Evolutionary conservation across 2,797 vertebrate genomes (phyloP).

Genomic region (Manis javanica): DNA sequence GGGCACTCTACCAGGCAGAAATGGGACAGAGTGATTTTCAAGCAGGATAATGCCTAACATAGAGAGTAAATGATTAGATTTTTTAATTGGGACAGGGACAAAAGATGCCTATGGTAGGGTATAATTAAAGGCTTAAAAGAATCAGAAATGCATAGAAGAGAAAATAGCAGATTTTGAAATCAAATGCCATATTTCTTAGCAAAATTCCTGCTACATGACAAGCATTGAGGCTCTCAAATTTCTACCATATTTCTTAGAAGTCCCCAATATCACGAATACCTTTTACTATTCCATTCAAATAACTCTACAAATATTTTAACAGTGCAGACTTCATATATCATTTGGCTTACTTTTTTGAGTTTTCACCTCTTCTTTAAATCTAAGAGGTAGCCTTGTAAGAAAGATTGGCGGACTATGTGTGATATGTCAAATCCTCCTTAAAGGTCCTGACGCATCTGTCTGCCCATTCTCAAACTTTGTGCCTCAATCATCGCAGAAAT

Average conservation of each 20-base stretch:
- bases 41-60: fast-evolving
- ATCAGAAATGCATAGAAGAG: not conserved
- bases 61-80: fast-evolving
- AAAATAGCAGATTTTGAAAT: not conserved
- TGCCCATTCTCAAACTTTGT: not conserved
- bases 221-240: not conserved
- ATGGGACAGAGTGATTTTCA: fast-evolving
- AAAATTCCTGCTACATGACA: not conserved
- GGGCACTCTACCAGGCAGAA: not conserved
- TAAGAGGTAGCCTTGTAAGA: not conserved
- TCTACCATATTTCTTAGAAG: not conserved
- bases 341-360: not conserved
- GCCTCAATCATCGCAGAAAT: not conserved
- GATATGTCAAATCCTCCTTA: not conserved
- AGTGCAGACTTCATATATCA: not conserved
- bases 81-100: not conserved
- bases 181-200: not conserved
- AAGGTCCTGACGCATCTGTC: not conserved
- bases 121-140: not conserved
- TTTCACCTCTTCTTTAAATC: not conserved
- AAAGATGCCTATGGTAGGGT: not conserved
- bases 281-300: not conserved
- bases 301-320: not conserved
- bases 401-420: not conserved
- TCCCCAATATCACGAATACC: not conserved